A percentile compares a stretch with the other conserved stretches of the same genome.
Evolutionary conservation across 2,113 vertebrate species (phyloP).

Genomic region (Melanotaenia duboulayi): DNA sequence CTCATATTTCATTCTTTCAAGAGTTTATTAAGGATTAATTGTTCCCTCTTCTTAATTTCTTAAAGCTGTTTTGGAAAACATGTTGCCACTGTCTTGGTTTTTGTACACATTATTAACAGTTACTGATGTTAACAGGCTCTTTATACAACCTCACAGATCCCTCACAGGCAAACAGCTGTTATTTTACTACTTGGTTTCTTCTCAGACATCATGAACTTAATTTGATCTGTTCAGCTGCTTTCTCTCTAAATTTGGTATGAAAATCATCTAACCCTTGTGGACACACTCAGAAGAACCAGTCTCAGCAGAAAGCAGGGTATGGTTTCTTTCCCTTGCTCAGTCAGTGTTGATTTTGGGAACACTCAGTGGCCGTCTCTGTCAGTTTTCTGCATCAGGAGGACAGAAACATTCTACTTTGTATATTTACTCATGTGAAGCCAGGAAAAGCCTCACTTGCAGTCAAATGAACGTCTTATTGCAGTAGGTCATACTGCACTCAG

Average conservation of each 20-base stretch:
- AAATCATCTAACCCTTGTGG: constrained; percentile 40
- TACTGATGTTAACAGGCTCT: constrained; percentile 43
- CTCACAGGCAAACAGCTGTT: constrained; percentile 51
- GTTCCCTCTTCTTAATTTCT: background rate
- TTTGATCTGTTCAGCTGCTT: constrained; percentile 50
- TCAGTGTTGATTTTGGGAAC: constrained; percentile 45
- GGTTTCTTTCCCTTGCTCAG: constrained; percentile 36
- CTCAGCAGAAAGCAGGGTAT: constrained; percentile 40
- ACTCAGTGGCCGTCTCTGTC: background rate
- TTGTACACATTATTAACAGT: constrained; percentile 18
- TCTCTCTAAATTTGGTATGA: constrained; percentile 66
- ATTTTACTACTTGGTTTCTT: constrained; percentile 61
- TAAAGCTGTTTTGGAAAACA: constrained; percentile 8
- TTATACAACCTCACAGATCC: constrained; percentile 32
- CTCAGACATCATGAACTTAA: constrained; percentile 52
- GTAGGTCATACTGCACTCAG: background rate
- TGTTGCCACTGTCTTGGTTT: background rate
- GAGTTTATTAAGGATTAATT: constrained; percentile 1
- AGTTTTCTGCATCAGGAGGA: constrained; percentile 20
- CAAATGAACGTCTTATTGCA: background rate
- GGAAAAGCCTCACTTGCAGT: background rate
- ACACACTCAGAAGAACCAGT: constrained; percentile 49
- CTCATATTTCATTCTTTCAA: constrained; percentile 5
- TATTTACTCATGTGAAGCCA: constrained; percentile 25
- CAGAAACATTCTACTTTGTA: constrained; percentile 5